A percentile compares a stretch with the other conserved stretches of the same genome.
Evolutionary conservation across 2,888 invertebrate genomes (phyloP).

Genomic region (Eupeodes luniger): DNA sequence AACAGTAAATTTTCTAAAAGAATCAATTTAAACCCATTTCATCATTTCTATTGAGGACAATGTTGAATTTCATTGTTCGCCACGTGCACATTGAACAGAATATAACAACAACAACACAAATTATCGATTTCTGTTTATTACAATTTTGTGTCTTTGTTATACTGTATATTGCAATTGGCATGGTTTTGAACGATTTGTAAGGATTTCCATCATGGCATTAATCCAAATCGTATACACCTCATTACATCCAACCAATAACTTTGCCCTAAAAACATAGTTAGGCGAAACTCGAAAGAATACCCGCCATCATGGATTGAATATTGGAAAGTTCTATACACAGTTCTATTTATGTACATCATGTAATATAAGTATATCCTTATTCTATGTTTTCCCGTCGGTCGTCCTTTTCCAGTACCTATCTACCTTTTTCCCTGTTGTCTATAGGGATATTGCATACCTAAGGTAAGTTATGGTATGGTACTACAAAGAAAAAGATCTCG

Average conservation of each 20-base stretch:
- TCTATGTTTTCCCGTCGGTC: too few relatives aligned
- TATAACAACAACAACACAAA: background rate
- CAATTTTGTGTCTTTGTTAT: background rate
- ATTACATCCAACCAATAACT: slow-evolving; percentile 65
- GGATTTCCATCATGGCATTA: slow-evolving; percentile 62
- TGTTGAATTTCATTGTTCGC: slow-evolving; percentile 28
- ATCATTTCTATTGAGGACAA: slow-evolving; percentile 27
- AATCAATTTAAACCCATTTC: slow-evolving; percentile 6
- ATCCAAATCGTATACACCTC: slow-evolving; percentile 71
- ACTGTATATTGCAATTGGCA: slow-evolving; percentile 54
- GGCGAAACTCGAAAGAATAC: slow-evolving; percentile 10
- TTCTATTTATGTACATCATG: background rate
- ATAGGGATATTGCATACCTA: too few relatives aligned
- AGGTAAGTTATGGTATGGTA: too few relatives aligned
- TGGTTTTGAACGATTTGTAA: slow-evolving; percentile 52
- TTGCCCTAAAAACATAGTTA: slow-evolving; percentile 60
- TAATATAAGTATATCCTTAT: background rate
- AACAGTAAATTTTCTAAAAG: background rate
- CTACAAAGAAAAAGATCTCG: too few relatives aligned
- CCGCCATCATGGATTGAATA: slow-evolving; percentile 30
- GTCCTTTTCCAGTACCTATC: too few relatives aligned
- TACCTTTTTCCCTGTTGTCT: too few relatives aligned
- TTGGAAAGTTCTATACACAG: slow-evolving; percentile 33
- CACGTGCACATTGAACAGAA: slow-evolving; percentile 14
- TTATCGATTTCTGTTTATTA: slow-evolving; percentile 34